Evolutionary conservation across 2,888 invertebrate genomes (phyloP).

Genomic region (Drosophila neotestacea): DNA sequence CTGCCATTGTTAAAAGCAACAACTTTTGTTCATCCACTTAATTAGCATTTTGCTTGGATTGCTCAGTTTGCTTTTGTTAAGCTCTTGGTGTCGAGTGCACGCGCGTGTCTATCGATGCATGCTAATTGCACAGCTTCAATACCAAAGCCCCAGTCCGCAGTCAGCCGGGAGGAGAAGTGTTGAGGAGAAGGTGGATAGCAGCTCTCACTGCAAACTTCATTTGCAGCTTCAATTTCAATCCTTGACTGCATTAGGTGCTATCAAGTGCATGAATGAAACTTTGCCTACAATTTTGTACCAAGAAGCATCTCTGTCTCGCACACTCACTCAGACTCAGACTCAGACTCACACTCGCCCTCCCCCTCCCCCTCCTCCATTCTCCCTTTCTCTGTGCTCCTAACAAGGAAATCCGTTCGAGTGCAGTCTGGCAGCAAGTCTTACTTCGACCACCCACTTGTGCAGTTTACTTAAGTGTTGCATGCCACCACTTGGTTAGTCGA

Average conservation of each 20-base stretch:
- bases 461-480: slow-evolving; percentile 48
- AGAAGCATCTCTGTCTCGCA: slow-evolving; percentile 7
- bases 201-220: slow-evolving; percentile 18
- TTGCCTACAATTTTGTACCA: slow-evolving; percentile 54
- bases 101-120: slow-evolving; percentile 82
- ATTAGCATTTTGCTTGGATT: slow-evolving; percentile 74
- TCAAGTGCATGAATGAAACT: slow-evolving; percentile 62
- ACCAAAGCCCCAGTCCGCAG: background rate
- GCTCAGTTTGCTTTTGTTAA: slow-evolving; percentile 55
- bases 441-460: slow-evolving; percentile 32
- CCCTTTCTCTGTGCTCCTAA: slow-evolving; percentile 49
- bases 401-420: slow-evolving; percentile 77
- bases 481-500: slow-evolving; percentile 33
- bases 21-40: slow-evolving; percentile 64
- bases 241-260: slow-evolving; percentile 68
- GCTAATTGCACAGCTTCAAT: slow-evolving; percentile 74
- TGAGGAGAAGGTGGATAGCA: no score
- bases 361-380: background rate
- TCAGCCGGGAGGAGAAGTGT: background rate
- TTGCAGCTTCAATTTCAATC: slow-evolving; percentile 41
- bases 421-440: slow-evolving; percentile 37
- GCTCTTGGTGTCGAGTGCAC: slow-evolving; percentile 63
- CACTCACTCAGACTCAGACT: background rate
- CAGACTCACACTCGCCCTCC: background rate
- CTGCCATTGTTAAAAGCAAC: slow-evolving; percentile 45